Base-by-base conservation (phyloP, 1,140 invertebrate species). In the Bombus waltoni region DNA sequence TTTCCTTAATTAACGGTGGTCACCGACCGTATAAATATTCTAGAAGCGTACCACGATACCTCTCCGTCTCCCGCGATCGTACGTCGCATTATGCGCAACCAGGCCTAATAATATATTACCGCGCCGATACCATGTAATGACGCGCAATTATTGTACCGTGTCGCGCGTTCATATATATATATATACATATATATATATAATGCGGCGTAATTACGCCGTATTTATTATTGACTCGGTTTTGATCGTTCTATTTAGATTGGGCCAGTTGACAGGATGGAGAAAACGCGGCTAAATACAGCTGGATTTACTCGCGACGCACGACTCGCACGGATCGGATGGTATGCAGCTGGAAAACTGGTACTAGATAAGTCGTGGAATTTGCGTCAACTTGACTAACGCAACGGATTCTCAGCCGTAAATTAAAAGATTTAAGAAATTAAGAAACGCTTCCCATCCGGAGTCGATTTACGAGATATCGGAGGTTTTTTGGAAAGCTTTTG, bases 201-300 rank as follows among this genome's bases (percentile, higher is more conserved):
- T 57, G 81, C 47, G 44, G 32, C 44, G 66, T 57, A 80, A 85
- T 80, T 62, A 53, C 53, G 32, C 40, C 42, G 68, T 85, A 80
- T 80, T 85, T 80, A 80, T 85, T 47, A 59, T 79, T 47, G 53
- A 25, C 32, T 62, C 25, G 5, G 65, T 80, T 85, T 85, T 72
- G 76, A 85, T 85, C 76, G 76, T 72, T 85, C 83, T 73, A 72
- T 85, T 85, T 65, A 85, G 83, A 85, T 85, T 18, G 42, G 75
- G 75, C 25, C 53, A 62, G 9, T 15, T 10, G 73, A 11, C 22
- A 13, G 35, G 47, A 38, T 2, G 32, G 44, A 53, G 73, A 57
- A 32, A 57, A 53, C 47, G 22, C 32, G 4, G 44, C 47, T 32
- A 8, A 18, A 18, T 8, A 42, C 28, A 44, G 13, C 11, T 13